Evolutionary conservation across 92 coral and sea anemone genomes (phyloP).

Genomic region (Hydrozoanthus gracilis): DNA sequence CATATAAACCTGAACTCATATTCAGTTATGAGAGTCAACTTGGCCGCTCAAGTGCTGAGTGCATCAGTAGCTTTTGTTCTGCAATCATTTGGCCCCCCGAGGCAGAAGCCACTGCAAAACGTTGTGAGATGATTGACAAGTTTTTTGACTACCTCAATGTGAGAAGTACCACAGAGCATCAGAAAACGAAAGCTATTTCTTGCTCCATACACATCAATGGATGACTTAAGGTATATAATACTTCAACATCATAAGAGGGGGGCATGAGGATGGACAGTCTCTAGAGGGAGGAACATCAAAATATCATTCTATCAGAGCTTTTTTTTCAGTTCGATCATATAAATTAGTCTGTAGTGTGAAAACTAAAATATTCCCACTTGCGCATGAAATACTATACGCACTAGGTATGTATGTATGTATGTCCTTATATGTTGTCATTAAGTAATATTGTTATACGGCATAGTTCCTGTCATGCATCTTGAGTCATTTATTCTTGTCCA

Average conservation of each 20-base stretch:
- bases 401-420: not conserved
- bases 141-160: too few species aligned
- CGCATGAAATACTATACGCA: not conserved
- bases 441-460: not conserved
- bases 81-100: constrained; percentile 71
- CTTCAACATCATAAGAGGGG: too few species aligned
- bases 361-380: not conserved
- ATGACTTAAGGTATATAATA: too few species aligned
- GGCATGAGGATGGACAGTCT: too few species aligned
- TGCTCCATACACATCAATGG: too few species aligned
- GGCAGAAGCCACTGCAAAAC: constrained; percentile 23
- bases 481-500: too few species aligned
- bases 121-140: too few species aligned
- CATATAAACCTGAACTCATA: constrained; percentile 72
- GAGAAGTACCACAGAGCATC: too few species aligned
- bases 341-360: not conserved
- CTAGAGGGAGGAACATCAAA: too few species aligned
- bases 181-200: too few species aligned
- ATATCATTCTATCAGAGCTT: not conserved
- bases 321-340: not conserved
- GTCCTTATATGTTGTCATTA: not conserved
- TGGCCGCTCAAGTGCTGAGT: constrained; percentile 79
- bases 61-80: constrained; percentile 69
- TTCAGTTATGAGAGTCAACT: constrained; percentile 78
- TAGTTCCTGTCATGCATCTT: not conserved